Evolutionary conservation across 2,888 invertebrate species (phyloP).

Genomic region (Stenoptilia bipunctidactyla): DNA sequence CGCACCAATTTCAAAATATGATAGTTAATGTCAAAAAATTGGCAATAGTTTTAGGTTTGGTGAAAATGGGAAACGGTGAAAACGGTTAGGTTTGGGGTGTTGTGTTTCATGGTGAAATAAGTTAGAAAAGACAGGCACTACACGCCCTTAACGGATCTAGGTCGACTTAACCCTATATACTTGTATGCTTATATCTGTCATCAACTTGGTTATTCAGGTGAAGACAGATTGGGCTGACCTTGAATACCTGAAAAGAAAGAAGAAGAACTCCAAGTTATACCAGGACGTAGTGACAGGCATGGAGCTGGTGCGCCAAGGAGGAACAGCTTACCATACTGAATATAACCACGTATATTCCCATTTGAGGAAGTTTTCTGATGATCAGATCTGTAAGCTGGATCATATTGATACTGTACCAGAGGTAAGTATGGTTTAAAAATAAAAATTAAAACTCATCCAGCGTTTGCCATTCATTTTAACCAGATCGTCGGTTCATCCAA

Average conservation of each 20-base stretch:
- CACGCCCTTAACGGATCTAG: no score
- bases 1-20: no score
- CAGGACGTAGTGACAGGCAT: constrained; percentile 34
- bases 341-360: constrained; percentile 46
- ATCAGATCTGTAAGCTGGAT: constrained; percentile 45
- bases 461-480: no score
- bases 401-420: constrained; percentile 46
- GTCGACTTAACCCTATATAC: no score
- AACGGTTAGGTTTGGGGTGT: no score
- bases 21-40: no score
- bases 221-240: constrained; percentile 40
- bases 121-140: no score
- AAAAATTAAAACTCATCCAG: no score
- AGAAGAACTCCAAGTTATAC: constrained; percentile 39
- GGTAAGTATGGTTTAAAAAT: constrained; percentile 26
- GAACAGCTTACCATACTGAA: constrained; percentile 46
- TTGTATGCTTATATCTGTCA: constrained; percentile 1
- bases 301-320: constrained; percentile 31
- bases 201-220: constrained; percentile 23
- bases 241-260: constrained; percentile 48
- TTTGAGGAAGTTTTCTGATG: constrained; percentile 38
- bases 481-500: no score
- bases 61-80: no score
- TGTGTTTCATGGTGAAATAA: no score
- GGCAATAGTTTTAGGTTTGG: no score